Conservation (phyloP, 2,888 invertebrate genomes). For the Cephus rjabovi region DNA sequence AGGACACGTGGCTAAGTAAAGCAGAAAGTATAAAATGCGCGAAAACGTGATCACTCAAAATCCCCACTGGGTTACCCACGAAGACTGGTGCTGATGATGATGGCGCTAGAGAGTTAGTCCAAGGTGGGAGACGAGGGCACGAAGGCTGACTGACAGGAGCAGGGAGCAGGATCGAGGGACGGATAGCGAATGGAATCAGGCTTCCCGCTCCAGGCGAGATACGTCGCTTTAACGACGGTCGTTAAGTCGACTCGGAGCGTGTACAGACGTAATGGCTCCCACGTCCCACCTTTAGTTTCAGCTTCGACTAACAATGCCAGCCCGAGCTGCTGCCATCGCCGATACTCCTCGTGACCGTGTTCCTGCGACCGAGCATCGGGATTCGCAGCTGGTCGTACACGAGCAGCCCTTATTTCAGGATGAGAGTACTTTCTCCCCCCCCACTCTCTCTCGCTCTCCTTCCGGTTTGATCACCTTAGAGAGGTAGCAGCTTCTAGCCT, state of each 20-base stretch:
- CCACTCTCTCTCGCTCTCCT: background rate
- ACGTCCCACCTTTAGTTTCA: background rate
- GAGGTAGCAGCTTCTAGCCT: too few species aligned
- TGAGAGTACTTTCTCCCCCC: background rate
- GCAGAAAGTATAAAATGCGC: background rate
- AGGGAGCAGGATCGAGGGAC: slow-evolving; percentile 9
- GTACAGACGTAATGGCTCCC: slow-evolving; percentile 4
- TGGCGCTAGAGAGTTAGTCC: too few species aligned
- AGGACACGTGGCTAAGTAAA: background rate
- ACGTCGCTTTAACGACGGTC: slow-evolving; percentile 32
- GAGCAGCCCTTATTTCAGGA: too few species aligned
- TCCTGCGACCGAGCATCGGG: too few species aligned
- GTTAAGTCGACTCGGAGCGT: slow-evolving; percentile 24
- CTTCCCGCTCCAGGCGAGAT: slow-evolving; percentile 19
- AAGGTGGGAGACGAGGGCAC: background rate
- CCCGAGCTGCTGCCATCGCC: background rate
- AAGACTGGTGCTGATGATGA: too few species aligned
- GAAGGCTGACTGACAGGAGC: background rate
- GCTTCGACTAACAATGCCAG: slow-evolving; percentile 2
- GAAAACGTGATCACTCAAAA: background rate
- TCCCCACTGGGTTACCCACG: background rate
- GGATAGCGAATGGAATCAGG: slow-evolving; percentile 22
- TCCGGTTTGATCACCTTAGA: background rate
- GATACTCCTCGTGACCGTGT: too few species aligned
- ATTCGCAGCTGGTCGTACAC: too few species aligned